These are phyloP conservation scores for Astreopora myriophthalma DNA, from an alignment of 64 coral and sea anemone genomes.

Conservation along the genomic window DNA sequence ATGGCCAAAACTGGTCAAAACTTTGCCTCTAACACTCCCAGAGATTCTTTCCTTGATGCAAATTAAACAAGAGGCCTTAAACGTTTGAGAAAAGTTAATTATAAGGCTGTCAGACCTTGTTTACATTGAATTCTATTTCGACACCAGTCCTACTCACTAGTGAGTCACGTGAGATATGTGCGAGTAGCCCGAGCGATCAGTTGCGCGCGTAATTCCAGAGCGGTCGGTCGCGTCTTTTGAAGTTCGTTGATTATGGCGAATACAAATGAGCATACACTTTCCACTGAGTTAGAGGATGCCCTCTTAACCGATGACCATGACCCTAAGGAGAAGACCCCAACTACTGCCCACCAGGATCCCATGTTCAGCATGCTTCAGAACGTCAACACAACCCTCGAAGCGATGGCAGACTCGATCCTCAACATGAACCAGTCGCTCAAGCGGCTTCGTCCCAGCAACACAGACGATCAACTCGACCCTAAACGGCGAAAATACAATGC, in stretches of 20 bases:
- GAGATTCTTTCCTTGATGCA: too few relatives aligned
- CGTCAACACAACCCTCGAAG: background rate
- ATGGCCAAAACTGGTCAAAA: too few relatives aligned
- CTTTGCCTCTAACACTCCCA: too few relatives aligned
- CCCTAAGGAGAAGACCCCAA: background rate
- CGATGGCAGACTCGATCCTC: constrained; percentile 9
- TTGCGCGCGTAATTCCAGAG: background rate
- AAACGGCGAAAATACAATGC: background rate
- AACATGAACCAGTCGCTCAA: constrained; percentile 8
- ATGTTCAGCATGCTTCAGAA: background rate
- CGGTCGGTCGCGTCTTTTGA: background rate
- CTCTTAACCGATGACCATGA: background rate
- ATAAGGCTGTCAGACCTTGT: too few relatives aligned
- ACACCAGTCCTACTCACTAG: background rate
- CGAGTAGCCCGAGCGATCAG: constrained; percentile 6
- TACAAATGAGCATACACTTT: background rate
- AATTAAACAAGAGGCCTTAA: too few relatives aligned
- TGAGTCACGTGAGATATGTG: background rate
- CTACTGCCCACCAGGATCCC: background rate
- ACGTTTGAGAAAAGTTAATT: too few relatives aligned
- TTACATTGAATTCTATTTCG: too few relatives aligned
- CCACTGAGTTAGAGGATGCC: background rate
- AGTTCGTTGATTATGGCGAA: background rate
- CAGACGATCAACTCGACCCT: background rate
- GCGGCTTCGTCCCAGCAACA: constrained; percentile 10